A percentile compares a stretch with the other conserved stretches of the same genome.
phyloP scores from a whole-genome alignment of 2,888 invertebrate species.

The Resseliella maxima region DNA sequence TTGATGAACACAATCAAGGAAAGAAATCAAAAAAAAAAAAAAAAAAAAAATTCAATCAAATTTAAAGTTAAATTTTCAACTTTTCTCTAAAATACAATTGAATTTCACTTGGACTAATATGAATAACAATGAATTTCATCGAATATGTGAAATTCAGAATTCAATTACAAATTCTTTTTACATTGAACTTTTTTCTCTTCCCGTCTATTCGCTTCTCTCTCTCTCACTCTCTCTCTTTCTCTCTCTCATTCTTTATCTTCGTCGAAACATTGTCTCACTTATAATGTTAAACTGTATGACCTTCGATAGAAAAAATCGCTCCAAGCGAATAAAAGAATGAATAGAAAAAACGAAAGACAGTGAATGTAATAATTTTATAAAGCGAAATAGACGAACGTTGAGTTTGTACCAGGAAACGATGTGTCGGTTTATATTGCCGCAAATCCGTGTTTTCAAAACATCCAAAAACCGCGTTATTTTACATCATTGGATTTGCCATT shows the following conservation, averaged over 20 bases:
- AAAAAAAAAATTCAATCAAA: too few species aligned
- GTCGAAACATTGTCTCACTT: not conserved
- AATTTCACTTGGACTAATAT: too few species aligned
- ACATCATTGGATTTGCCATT: slow-evolving; percentile 14
- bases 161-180: too few species aligned
- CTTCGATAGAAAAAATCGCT: slow-evolving; percentile 1
- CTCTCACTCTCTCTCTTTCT: not conserved
- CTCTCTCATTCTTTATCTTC: not conserved
- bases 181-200: too few species aligned
- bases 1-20: too few species aligned
- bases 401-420: slow-evolving; percentile 25
- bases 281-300: not conserved
- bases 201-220: not conserved
- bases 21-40: too few species aligned
- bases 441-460: not conserved
- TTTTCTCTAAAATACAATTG: too few species aligned
- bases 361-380: not conserved
- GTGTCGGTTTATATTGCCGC: slow-evolving; percentile 33
- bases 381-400: not conserved
- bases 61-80: too few species aligned
- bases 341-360: too few species aligned
- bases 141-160: too few species aligned
- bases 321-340: not conserved
- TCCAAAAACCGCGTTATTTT: slow-evolving; percentile 15
- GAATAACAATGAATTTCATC: too few species aligned